A percentile compares a stretch with the other conserved stretches of the same genome.
These are phyloP conservation scores for Scleropages formosus DNA, from an alignment of 2,797 vertebrate species.

Conservation along the genomic window DNA sequence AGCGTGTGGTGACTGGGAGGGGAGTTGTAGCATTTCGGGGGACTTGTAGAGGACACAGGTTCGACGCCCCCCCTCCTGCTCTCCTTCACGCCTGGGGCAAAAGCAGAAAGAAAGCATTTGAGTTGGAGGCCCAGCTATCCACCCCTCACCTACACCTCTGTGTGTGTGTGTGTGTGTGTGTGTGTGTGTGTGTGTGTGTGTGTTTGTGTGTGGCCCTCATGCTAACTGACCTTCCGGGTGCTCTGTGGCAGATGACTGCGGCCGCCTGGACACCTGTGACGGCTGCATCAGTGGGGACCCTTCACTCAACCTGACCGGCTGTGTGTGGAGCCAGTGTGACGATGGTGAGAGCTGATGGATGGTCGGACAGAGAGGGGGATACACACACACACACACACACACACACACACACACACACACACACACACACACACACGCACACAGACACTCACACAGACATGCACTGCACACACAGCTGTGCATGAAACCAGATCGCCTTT, in stretches of 20 bases:
- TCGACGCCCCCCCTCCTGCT: no score
- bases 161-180: neutral
- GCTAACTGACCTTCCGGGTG: neutral
- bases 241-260: constrained; percentile 56
- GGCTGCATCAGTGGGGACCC: constrained; percentile 64
- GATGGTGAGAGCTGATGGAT: constrained; percentile 54
- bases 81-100: no score
- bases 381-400: constrained; percentile 29
- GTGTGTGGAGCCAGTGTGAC: constrained; percentile 72
- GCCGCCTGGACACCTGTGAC: constrained; percentile 67
- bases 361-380: constrained; percentile 31
- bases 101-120: no score
- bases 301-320: constrained; percentile 68
- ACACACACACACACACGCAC: constrained; percentile 29
- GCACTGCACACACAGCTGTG: constrained; percentile 42
- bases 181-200: neutral
- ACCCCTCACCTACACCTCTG: no score
- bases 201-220: no score
- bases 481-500: constrained; percentile 65
- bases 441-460: constrained; percentile 13
- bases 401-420: constrained; percentile 32
- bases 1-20: no score
- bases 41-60: no score
- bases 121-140: no score
- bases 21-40: no score